Percentiles rank a stretch among this genome's conserved stretches.
Evolutionary conservation across 2,888 invertebrate genomes (phyloP).

Genomic region (Epinotia bilunana): DNA sequence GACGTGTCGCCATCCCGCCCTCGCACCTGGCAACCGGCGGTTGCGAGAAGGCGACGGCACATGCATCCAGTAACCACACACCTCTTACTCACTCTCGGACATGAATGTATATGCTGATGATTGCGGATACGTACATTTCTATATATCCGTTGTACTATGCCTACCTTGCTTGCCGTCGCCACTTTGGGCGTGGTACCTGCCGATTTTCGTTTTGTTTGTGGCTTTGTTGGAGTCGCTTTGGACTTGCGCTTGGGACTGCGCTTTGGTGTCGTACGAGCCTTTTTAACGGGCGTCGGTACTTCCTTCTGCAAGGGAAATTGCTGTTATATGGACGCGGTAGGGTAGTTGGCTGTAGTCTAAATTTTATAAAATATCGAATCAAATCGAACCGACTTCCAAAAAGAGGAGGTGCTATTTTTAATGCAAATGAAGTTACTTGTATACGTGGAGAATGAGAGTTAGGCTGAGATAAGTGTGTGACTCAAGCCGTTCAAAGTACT

Average conservation of each 20-base stretch:
- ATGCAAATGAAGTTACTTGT: too few species aligned
- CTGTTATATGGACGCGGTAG: slow-evolving; percentile 21
- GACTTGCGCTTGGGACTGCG: slow-evolving; percentile 73
- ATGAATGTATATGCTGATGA: slow-evolving; percentile 76
- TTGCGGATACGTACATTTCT: slow-evolving; percentile 84
- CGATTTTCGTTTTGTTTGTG: slow-evolving; percentile 67
- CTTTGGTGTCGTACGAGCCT: slow-evolving; percentile 70
- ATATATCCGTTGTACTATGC: slow-evolving; percentile 85
- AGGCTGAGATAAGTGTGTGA: too few species aligned
- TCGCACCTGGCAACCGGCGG: slow-evolving; percentile 47
- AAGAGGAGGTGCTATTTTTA: too few species aligned
- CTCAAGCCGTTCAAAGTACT: neutral
- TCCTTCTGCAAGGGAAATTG: slow-evolving; percentile 61
- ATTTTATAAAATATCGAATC: neutral
- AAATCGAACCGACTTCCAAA: neutral
- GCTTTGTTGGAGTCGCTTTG: slow-evolving; percentile 59
- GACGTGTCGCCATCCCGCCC: slow-evolving; percentile 56
- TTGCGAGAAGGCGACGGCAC: slow-evolving; percentile 55
- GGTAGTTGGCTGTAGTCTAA: slow-evolving; percentile 18
- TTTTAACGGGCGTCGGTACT: slow-evolving; percentile 69
- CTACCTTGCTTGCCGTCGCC: slow-evolving; percentile 82
- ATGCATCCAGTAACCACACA: slow-evolving; percentile 48
- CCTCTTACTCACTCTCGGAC: slow-evolving; percentile 59
- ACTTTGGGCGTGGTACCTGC: slow-evolving; percentile 77
- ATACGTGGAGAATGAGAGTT: too few species aligned